phyloP scores from a whole-genome alignment of 1,140 invertebrate genomes.

The Apocrypta bakeri region DNA sequence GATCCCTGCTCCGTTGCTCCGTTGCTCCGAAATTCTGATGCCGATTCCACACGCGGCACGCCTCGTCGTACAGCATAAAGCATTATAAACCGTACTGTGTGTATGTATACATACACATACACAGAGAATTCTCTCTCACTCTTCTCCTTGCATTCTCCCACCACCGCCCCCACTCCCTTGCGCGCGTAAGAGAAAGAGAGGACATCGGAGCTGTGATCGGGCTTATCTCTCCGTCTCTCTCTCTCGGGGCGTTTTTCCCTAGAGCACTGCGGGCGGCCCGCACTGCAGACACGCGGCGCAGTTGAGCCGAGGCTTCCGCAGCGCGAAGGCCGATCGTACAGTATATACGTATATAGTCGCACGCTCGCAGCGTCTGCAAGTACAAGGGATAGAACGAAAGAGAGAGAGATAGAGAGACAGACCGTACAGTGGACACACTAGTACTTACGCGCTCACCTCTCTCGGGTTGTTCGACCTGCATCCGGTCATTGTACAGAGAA shows the following conservation, averaged over 20 bases:
- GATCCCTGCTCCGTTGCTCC: conserved; percentile 36
- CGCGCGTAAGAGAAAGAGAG: neutral
- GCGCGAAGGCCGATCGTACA: conserved; percentile 54
- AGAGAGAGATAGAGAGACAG: conserved; percentile 47
- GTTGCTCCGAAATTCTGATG: neutral
- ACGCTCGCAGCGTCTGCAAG: conserved; percentile 48
- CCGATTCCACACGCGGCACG: conserved; percentile 26
- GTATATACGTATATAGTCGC: neutral
- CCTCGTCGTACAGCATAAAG: neutral
- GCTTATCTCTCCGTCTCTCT: conserved; percentile 14
- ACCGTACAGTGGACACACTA: neutral
- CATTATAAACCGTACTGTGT: neutral
- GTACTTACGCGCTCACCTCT: neutral
- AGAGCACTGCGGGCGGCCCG: conserved; percentile 29
- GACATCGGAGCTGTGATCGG: neutral
- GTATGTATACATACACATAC: too few relatives aligned
- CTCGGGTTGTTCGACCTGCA: neutral
- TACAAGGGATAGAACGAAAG: conserved; percentile 42
- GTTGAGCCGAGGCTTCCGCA: conserved; percentile 68
- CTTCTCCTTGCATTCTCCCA: neutral
- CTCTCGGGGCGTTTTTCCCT: conserved; percentile 49
- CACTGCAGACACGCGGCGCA: conserved; percentile 61
- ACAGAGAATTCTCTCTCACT: neutral
- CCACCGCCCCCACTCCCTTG: conserved; percentile 8
- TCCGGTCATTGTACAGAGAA: neutral